Conservation (phyloP, 1,140 invertebrate genomes). For the Drosophila sulfurigaster region DNA sequence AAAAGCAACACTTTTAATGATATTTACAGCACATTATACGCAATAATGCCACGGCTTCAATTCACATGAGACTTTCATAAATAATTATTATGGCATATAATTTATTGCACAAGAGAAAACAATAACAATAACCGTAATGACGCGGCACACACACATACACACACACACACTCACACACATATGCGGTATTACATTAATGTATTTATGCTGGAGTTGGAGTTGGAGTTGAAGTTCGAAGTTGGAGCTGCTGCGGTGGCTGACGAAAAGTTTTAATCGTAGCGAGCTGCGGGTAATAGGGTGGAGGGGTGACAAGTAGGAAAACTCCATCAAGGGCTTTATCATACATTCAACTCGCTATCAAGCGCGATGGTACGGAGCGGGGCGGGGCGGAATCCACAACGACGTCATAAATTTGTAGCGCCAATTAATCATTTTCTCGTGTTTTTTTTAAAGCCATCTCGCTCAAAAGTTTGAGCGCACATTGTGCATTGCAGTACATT, state of each 20-base stretch:
- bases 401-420: slow-evolving; percentile 81
- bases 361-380: not conserved
- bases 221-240: slow-evolving; percentile 43
- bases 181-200: slow-evolving; percentile 60
- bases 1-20: slow-evolving; percentile 39
- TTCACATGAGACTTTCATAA: slow-evolving; percentile 54
- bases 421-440: slow-evolving; percentile 74
- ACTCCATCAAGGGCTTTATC: slow-evolving; percentile 60
- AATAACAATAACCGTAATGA: slow-evolving; percentile 75
- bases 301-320: not conserved
- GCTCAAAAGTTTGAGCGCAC: not conserved
- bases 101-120: slow-evolving; percentile 67
- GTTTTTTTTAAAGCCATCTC: slow-evolving; percentile 12
- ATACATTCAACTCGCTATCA: slow-evolving; percentile 81
- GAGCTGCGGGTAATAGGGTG: not conserved
- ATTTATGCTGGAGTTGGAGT: slow-evolving; percentile 60
- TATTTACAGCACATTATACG: slow-evolving; percentile 40
- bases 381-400: slow-evolving; percentile 29
- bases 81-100: slow-evolving; percentile 77
- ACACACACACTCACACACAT: slow-evolving; percentile 21
- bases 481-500: slow-evolving; percentile 53
- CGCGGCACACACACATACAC: slow-evolving; percentile 36
- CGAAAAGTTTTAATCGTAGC: slow-evolving; percentile 75
- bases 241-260: slow-evolving; percentile 43
- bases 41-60: slow-evolving; percentile 32